Conservation (phyloP, 2,797 vertebrate genomes). For the Enoplosus armatus region DNA sequence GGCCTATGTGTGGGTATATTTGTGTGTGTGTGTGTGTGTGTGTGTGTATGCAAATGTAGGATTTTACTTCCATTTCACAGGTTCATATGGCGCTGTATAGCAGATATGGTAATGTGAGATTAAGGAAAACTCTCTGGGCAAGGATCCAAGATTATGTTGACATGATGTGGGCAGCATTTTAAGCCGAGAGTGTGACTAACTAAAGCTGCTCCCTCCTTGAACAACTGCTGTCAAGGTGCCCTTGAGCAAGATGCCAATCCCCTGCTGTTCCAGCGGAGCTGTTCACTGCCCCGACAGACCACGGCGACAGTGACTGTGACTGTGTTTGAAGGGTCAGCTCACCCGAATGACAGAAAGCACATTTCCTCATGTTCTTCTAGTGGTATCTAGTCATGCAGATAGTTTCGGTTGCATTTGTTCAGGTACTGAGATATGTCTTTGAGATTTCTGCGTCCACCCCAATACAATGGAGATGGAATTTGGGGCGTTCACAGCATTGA, state of each 20-base stretch:
- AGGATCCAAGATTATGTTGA: conserved; percentile 60
- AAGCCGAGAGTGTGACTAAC: conserved; percentile 50
- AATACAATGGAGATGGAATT: not conserved
- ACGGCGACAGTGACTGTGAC: not conserved
- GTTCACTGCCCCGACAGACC: conserved; percentile 1
- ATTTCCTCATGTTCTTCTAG: not conserved
- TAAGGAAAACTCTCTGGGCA: conserved; percentile 66
- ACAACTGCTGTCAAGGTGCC: conserved; percentile 53
- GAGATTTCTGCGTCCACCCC: not conserved
- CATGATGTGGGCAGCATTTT: conserved; percentile 57
- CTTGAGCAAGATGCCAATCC: conserved; percentile 48
- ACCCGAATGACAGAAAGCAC: not conserved
- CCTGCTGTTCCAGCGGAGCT: conserved; percentile 11
- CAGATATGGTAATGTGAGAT: conserved; percentile 70
- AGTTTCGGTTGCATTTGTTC: not conserved
- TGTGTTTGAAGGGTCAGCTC: conserved; percentile 27
- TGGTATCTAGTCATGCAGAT: not conserved
- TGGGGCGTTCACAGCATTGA: not conserved
- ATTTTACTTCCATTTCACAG: conserved; percentile 35
- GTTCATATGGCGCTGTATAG: conserved; percentile 26
- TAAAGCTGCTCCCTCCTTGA: conserved; percentile 56
- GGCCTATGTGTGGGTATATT: not conserved
- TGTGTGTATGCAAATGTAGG: conserved; percentile 17
- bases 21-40: not conserved
- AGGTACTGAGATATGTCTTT: not conserved